A percentile compares a stretch with the other conserved stretches of the same genome.
phyloP scores from a whole-genome alignment of 2,797 vertebrate genomes.

The Acropternis orthonyx region DNA sequence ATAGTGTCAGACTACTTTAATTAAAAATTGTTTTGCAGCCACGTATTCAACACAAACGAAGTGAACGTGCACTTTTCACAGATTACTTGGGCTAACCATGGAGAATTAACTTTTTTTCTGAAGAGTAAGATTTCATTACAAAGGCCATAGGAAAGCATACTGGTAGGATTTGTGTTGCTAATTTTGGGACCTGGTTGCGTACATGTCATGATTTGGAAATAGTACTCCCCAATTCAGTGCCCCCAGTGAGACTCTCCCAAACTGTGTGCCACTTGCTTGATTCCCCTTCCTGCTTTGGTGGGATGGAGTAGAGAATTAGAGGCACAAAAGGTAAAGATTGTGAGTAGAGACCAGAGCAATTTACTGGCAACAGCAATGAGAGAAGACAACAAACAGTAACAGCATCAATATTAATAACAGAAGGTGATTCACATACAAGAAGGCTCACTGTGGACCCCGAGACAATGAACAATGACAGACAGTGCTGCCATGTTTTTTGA shows the following conservation, averaged over 20 bases:
- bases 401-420: neutral
- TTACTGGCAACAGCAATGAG: neutral
- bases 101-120: neutral
- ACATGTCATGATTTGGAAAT: neutral
- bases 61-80: neutral
- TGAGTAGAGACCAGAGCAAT: neutral
- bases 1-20: neutral
- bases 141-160: neutral
- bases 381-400: neutral
- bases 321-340: neutral
- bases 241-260: neutral
- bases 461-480: neutral
- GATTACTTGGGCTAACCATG: neutral
- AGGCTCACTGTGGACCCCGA: neutral
- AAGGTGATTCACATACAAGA: neutral
- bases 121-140: neutral
- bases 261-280: neutral
- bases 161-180: neutral
- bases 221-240: neutral
- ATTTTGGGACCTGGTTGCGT: neutral
- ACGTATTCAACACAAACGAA: neutral
- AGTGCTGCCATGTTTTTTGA: neutral
- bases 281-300: neutral
- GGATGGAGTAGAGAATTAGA: neutral
- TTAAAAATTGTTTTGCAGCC: neutral